Conservation (phyloP, 1,140 invertebrate species). For the Drosophila tsacasi region DNA sequence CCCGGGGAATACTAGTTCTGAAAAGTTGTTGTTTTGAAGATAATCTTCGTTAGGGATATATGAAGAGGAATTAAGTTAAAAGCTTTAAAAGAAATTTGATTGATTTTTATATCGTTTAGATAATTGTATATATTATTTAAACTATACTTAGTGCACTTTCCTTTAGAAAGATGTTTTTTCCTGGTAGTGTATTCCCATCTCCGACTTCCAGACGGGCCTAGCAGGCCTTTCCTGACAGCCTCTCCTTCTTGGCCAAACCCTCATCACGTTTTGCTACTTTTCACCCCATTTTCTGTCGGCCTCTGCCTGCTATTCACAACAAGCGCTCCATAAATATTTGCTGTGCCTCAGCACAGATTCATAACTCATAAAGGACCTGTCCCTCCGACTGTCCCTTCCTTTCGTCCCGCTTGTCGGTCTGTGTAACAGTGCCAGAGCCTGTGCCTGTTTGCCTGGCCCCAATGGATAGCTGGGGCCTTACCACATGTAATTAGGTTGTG, state of each 20-base stretch:
- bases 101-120: not conserved
- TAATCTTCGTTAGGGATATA: not conserved
- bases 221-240: not conserved
- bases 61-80: not conserved
- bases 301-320: conserved; percentile 34
- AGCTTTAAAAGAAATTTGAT: not conserved
- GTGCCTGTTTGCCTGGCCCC: conserved; percentile 59
- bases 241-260: not conserved
- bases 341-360: conserved; percentile 75
- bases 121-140: not conserved
- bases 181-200: conserved; percentile 19
- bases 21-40: too few species aligned
- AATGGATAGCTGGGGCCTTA: conserved; percentile 57
- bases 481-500: conserved; percentile 82
- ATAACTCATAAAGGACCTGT: conserved; percentile 63
- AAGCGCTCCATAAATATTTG: conserved; percentile 80
- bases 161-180: too few species aligned
- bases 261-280: conserved; percentile 7
- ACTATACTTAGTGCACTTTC: not conserved
- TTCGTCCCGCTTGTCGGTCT: conserved; percentile 14
- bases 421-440: conserved; percentile 3
- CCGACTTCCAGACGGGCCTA: not conserved
- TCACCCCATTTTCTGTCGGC: conserved; percentile 14
- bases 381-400: conserved; percentile 47
- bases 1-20: not conserved